Evolutionary conservation across 2,888 invertebrate species (phyloP), one percentile per base, ranked within the genome.

Genomic region (Stegana nigrithorax): DNA sequence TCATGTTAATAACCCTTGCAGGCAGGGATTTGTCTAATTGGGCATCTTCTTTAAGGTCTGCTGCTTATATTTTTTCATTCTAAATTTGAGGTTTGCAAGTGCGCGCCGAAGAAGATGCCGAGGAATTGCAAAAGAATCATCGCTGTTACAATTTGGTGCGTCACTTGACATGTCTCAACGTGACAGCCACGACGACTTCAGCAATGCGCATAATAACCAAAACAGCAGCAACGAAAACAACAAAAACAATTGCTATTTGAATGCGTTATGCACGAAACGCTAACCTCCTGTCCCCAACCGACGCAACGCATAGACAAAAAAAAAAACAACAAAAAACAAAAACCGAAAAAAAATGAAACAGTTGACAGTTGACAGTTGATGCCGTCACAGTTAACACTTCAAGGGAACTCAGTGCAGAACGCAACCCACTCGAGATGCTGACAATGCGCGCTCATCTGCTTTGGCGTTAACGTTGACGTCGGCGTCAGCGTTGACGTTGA

Each of bases 161-260:
- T 26, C 59, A 57, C 42, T 57, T 57, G 57, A 57, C 57, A 57
- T 39, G 26, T 26, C 25, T 44, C 57, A 26, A 42, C n/a, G 17
- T 57, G 42, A 44, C 57, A 57, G 26, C 25, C 23, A 26, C 25
- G 23, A 14, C 32, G 23, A 27, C 77, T 81, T 75, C 71, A 71
- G 74, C 69, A 74, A 70, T 78, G 50, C 78, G 72, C 71, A 72
- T 75, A 75, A 75, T 75, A 80, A 75, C 73, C 73, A 73, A 42
- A n/a, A 45, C 12, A 39, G 10, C 27, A 21, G 21, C 10, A 60
- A 5, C 39, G 17, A 51, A 36, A 59, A 25, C 8, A 21, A 47
- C 51, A 60, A 23, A 51, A 26, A 60, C 56, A 32, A 44, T 36
- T 56, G 10, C 21, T 50, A 42, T 27, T 50, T 47, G 32, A 61